These are phyloP conservation scores for Phytoseiulus persimilis DNA, from an alignment of 2,888 invertebrate genomes.

Conservation along the genomic window DNA sequence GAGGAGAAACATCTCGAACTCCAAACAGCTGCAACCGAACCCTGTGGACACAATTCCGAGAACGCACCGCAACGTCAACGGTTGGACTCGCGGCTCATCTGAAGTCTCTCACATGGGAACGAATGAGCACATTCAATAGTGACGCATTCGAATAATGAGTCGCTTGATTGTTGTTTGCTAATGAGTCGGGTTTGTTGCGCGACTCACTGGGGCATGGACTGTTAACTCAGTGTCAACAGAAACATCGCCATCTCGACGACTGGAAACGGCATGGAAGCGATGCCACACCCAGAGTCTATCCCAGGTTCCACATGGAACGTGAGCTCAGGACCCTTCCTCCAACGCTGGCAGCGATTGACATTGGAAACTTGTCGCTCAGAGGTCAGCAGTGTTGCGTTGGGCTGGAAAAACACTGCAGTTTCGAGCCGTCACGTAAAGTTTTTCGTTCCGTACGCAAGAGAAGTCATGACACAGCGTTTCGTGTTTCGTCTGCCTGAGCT, in stretches of 20 bases:
- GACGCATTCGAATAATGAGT: not conserved
- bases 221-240: not conserved
- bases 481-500: not conserved
- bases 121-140: too few species aligned
- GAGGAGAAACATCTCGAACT: too few species aligned
- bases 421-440: not conserved
- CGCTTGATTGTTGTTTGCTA: not conserved
- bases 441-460: not conserved
- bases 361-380: not conserved
- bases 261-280: too few species aligned
- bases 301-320: not conserved
- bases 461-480: not conserved
- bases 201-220: not conserved
- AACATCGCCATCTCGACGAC: not conserved
- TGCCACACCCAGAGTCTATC: not conserved
- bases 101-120: too few species aligned
- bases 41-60: too few species aligned
- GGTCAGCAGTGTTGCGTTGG: not conserved
- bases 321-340: not conserved
- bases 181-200: not conserved
- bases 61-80: too few species aligned
- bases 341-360: not conserved
- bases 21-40: too few species aligned
- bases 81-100: too few species aligned
- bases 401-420: not conserved